Base-by-base conservation (phyloP, 2,888 invertebrate species). In the Melikaiella ostensackeni region DNA sequence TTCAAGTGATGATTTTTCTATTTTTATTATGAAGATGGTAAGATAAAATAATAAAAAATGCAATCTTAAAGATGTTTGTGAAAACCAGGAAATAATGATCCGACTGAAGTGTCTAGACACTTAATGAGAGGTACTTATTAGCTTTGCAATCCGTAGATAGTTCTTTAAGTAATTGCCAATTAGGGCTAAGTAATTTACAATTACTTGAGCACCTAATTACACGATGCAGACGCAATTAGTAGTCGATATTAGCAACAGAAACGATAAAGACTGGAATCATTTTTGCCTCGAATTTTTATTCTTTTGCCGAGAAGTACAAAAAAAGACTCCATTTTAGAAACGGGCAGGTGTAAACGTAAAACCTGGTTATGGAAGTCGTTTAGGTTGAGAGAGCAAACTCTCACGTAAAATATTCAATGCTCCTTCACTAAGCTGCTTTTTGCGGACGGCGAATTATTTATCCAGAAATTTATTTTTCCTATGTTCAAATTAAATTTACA, bases 331-430 rank as follows among this genome's bases (percentile, higher is more conserved):
- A 38, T 46, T 46, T 66, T 19, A 66, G 27, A 27, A 66, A 66
- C 42, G 42, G 11, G 66, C 66, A 66, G 27, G 66, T 66, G 46
- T 46, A 66, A 66, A 46, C 66, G 27, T 66, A 30, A 66, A 42
- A 46, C 19, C 66, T 27, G 27, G 42, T 66, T 30, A 66, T 46
- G 66, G 66, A 66, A 66, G 46, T 46, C 27, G 19, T 46, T 46
- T 24, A 7, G 46, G 66, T 27, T 19, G 8, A 55, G 16, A 66
- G 66, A 21, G 66, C 19, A 27, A 24, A 24, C 46, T 21, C 64
- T 64, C n/a, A 46, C 66, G 27, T 19, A 19, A 38, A 66, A 27
- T 21, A 46, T 66, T 46, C 27, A 16, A 66, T 38, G 27, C 27
- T 66, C 19, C 19, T 38, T 27, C 42, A 46, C 16, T 2, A 27